Percentiles rank a stretch among this genome's conserved stretches.
phyloP scores from a whole-genome alignment of 2,797 vertebrate genomes.

The Podarcis lilfordi region DNA sequence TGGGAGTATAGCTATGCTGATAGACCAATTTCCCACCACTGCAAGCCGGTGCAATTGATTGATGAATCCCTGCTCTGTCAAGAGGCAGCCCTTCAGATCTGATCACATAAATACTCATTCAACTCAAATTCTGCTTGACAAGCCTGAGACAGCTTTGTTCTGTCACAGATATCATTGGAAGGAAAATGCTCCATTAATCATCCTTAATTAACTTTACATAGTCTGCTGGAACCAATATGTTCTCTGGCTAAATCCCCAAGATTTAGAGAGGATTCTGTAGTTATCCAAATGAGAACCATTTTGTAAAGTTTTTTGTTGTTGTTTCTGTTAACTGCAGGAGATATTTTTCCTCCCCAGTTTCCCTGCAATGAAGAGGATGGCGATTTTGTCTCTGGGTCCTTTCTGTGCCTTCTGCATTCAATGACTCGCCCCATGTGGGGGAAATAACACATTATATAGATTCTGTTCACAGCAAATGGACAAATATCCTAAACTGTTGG shows the following conservation, averaged over 20 bases:
- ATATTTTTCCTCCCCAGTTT: slow-evolving; percentile 77
- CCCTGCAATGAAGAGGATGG: slow-evolving; percentile 70
- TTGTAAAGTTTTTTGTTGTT: slow-evolving; percentile 78
- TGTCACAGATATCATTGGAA: slow-evolving; percentile 98
- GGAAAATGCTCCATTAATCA: slow-evolving; percentile 99
- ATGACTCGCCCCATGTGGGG: not conserved
- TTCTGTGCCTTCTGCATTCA: slow-evolving; percentile 9
- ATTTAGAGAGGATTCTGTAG: slow-evolving; percentile 87
- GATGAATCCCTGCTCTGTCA: slow-evolving; percentile 98
- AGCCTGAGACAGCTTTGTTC: slow-evolving; percentile 99
- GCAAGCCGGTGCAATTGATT: slow-evolving; percentile 92
- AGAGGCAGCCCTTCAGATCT: slow-evolving; percentile 99
- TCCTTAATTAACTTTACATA: slow-evolving; percentile 98
- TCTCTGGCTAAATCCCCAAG: slow-evolving; percentile 84
- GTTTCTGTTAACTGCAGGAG: slow-evolving; percentile 83
- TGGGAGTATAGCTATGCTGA: slow-evolving; percentile 85
- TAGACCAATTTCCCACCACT: slow-evolving; percentile 99
- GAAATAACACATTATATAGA: not conserved
- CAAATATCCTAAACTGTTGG: slow-evolving; percentile 2
- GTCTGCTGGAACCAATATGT: slow-evolving; percentile 89
- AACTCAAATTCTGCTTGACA: slow-evolving; percentile 99
- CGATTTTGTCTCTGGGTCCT: slow-evolving; percentile 61
- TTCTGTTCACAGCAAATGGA: not conserved
- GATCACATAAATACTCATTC: slow-evolving; percentile 99
- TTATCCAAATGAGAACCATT: slow-evolving; percentile 85